Percentiles rank a stretch among this genome's conserved stretches.
Conservation (phyloP, 2,888 invertebrate genomes). For the Atherix ibis region DNA sequence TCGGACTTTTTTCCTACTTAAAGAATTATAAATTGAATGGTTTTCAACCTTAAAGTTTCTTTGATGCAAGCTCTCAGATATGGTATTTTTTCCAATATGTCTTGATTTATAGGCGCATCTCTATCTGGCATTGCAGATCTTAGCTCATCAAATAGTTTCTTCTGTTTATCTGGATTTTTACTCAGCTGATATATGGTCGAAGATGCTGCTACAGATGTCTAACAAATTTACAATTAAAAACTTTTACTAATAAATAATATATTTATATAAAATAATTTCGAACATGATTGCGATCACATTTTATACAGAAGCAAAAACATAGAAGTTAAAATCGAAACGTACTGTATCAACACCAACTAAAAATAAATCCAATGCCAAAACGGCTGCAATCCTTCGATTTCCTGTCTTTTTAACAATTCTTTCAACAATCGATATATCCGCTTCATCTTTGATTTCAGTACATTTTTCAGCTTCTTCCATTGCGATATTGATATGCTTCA, state of each 20-base stretch:
- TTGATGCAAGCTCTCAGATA: conserved; percentile 63
- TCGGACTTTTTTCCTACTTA: too few relatives aligned
- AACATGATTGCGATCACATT: too few relatives aligned
- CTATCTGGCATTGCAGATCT: conserved; percentile 37
- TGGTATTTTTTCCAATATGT: conserved; percentile 46
- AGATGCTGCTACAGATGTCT: conserved; percentile 59
- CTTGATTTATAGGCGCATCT: conserved; percentile 39
- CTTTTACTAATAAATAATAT: too few relatives aligned
- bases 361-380: conserved; percentile 59
- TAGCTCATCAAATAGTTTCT: conserved; percentile 45
- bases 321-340: too few relatives aligned
- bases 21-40: background rate
- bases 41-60: conserved; percentile 49
- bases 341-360: conserved; percentile 69
- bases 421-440: conserved; percentile 40
- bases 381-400: conserved; percentile 45
- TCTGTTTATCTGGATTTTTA: conserved; percentile 51
- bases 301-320: too few relatives aligned
- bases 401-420: conserved; percentile 39
- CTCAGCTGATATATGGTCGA: conserved; percentile 61
- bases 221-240: too few relatives aligned
- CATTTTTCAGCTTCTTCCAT: conserved; percentile 34
- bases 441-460: conserved; percentile 24
- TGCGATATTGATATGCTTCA: conserved; percentile 39
- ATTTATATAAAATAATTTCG: background rate